Evolutionary conservation across 2,888 invertebrate genomes (phyloP), one percentile per base, ranked within the genome.

Genomic region (Hermaeophaga mercurialis): DNA sequence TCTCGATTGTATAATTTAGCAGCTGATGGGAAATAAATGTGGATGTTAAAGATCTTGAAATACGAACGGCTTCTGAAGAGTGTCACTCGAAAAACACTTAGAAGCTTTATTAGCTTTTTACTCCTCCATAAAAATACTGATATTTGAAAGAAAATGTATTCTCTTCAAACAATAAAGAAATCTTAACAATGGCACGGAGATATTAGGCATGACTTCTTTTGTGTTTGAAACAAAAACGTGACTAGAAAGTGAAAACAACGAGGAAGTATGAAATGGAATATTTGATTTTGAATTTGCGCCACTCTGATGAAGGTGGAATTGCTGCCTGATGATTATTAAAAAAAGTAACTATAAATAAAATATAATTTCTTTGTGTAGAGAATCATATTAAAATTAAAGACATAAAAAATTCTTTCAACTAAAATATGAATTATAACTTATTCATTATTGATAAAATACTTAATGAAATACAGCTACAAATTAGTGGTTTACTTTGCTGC

Each of bases 21-120:
- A 61, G 58, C 66, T 70, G 71, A 72, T 71, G 71, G 71, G 71
- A 73, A 71, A 72, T 69, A 71, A 65, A 65, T 67, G 65, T 58
- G 57, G 54, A 58, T 55, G 59, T 54, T 59, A 59, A 60, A 58
- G 57, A 64, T 58, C 58, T 58, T 48, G 65, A 63, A 65, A 63
- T 55, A 58, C 64, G 62, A 65, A 59, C 52, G 52, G 46, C 54
- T 41, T 50, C 54, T 54, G 53, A 57, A 61, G 63, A 64, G 65
- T 61, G 61, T 64, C 65, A 65, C 50, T 50, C 33, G 54, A 58
- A 63, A 56, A 56, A 55, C 55, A 62, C 56, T 63, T 61, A 52
- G 56, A 58, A 58, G 58, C 62, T 59, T 63, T 64, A 62, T 65
- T 66, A 64, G 63, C 60, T 63, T 61, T 59, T 59, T 55, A 61